Evolutionary conservation across 1,140 invertebrate species (phyloP), one percentile per base, ranked within the genome.

Genomic region (Drosophila nikananu): DNA sequence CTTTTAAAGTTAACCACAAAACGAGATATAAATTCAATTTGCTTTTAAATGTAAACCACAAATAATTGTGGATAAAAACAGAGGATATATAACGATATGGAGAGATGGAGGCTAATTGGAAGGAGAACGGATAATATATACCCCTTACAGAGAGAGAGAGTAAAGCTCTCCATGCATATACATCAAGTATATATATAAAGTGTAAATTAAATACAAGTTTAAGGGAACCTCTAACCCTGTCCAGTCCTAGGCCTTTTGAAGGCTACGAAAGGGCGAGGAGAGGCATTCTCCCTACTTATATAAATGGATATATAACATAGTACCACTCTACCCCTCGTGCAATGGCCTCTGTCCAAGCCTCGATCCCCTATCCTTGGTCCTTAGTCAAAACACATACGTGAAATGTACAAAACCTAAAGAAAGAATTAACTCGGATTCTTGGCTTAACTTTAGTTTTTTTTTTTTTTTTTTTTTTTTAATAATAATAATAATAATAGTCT

Each of bases 11-110:
- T 89, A 87, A 27, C 57, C 32, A 23, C 52, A 54, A 55, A 55
- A 23, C 32, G 52, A 55, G 52, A 55, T 37, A 55, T 46, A 62
- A 77, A 70, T 68, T 68, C 39, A 80, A 83, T 81, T 83, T 87
- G 84, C 84, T 87, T 89, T 87, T 81, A 80, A 80, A 75, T 76
- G 72, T 77, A 77, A 86, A 48, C 80, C 62, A 62, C 37, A 71
- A 55, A 70, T 52, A 71, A 39, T 54, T 78, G 62, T 39, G 58
- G 41, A 64, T 42, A 42, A 49, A 72, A 57, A 48, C 25, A 23
- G 19, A 25, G 25, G 25, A 59, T 59, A 44, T 73, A 80, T 55
- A 48, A 10, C 8, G 41, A 66, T 9, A 54, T 0, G 12, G 4
- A 35, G 52, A 54, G 52, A 35, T 17, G 19, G 52, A 35, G 51